phyloP scores from a whole-genome alignment of 2,797 vertebrate species.

The Pogoniulus pusillus region DNA sequence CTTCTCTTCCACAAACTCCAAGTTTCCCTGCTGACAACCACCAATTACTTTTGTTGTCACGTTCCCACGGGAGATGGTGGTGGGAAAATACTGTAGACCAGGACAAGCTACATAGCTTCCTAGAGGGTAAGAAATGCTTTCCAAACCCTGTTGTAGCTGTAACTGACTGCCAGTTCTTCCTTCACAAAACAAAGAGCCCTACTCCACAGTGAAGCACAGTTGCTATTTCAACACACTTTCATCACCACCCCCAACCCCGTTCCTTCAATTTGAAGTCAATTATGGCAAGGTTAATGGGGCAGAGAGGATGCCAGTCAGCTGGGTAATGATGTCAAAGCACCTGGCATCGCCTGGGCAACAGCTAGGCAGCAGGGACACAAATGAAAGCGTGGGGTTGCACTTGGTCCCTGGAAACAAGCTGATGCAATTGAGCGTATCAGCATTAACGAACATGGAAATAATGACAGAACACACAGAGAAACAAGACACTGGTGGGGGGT shows the following conservation, averaged over 20 bases:
- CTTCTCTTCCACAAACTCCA: accelerated
- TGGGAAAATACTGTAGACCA: not conserved
- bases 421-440: slow-evolving; percentile 46
- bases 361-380: slow-evolving; percentile 37
- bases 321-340: slow-evolving; percentile 64
- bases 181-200: not conserved
- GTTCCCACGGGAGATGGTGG: not conserved
- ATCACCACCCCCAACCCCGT: not conserved
- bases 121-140: not conserved
- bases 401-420: slow-evolving; percentile 27
- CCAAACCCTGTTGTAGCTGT: not conserved
- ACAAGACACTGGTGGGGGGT: not conserved
- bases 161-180: not conserved
- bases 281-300: slow-evolving; percentile 54
- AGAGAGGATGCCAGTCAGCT: slow-evolving; percentile 54
- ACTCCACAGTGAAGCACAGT: not conserved
- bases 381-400: slow-evolving; percentile 33
- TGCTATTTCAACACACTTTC: not conserved
- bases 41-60: not conserved
- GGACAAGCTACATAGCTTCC: not conserved
- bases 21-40: not conserved
- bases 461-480: slow-evolving; percentile 33
- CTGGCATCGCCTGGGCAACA: slow-evolving; percentile 66
- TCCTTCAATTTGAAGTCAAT: slow-evolving; percentile 36
- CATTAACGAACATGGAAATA: slow-evolving; percentile 40